Evolutionary conservation across 2,113 vertebrate species (phyloP).

Genomic region (Campylomormyrus tamandua): DNA sequence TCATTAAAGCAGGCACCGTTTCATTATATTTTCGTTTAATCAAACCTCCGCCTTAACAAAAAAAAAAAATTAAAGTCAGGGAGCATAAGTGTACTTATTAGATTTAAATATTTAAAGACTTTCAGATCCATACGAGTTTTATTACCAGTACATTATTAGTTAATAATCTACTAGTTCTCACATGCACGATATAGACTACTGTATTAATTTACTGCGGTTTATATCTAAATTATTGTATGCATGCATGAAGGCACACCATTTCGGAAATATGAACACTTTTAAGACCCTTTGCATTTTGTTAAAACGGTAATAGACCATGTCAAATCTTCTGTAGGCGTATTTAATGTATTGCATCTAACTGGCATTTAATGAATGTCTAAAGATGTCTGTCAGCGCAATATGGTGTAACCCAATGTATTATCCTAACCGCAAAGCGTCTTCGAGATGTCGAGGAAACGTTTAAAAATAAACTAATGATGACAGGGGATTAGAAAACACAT

Average conservation of each 20-base stretch:
- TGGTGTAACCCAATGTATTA: background rate
- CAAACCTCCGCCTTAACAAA: background rate
- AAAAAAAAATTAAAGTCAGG: background rate
- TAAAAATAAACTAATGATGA: background rate
- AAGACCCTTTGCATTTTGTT: background rate
- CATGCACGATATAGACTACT: background rate
- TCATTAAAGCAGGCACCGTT: slow-evolving; percentile 22
- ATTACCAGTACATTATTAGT: background rate
- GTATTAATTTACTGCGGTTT: background rate
- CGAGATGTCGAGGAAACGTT: background rate
- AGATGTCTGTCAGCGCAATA: background rate
- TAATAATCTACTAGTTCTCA: background rate
- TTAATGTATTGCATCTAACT: background rate
- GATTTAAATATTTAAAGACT: background rate
- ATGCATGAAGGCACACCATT: background rate
- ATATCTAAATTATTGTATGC: background rate
- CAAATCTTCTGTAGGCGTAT: background rate
- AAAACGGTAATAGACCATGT: background rate
- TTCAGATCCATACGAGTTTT: background rate
- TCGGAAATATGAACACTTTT: background rate
- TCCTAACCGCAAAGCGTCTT: background rate
- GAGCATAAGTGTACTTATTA: background rate
- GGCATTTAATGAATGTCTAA: slow-evolving; percentile 6
- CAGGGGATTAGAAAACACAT: background rate
- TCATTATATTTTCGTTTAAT: slow-evolving; percentile 28